Evolutionary conservation across 2,888 invertebrate genomes (phyloP), one percentile per base, ranked within the genome.

Genomic region (Meloe dianella): DNA sequence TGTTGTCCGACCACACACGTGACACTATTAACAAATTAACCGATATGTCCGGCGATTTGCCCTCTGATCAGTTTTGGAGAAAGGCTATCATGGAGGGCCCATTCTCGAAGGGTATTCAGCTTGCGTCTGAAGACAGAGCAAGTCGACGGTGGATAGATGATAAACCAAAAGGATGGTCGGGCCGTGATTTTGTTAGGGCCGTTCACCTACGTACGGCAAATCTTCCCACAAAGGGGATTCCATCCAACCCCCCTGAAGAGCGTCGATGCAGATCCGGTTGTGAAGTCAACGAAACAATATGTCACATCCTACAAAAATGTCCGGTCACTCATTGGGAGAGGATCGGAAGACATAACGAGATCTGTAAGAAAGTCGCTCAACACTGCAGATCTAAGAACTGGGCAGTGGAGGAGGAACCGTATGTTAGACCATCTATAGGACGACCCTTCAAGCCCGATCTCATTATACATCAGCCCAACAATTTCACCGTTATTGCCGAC

Each of bases 141-240:
- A 72, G 75, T 60, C 60, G 64, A 17, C 7, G 29, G 2, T 64
- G 60, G 64, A 30, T 64, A 1, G 30, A n/a, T 14, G 6, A n/a
- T 10, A 68, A 63, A 7, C 76, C 75, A 0, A 8, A 24, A 0
- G 74, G 66, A 14, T 78, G 78, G 77, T 61, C 73, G 0, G 75
- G 77, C 0, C 20, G 67, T 1, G 78, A 79, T 30, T 79, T 68
- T 59, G 71, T 76, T 0, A 60, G 57, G 41, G 61, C 67, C 1
- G 61, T 71, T 41, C 71, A 71, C 3, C 59, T 71, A 1, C 29
- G 67, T 10, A 63, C 64, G 1, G 59, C 41, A n/a, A 65, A 67
- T 47, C 59, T 71, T 9, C 66, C 68, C 0, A 62, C 66, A 1
- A 57, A 38, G 29, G 65, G 59, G 20, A 22, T 68, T 5, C 51